phyloP scores from a whole-genome alignment of 2,888 invertebrate genomes.

The Plebejus argus region DNA sequence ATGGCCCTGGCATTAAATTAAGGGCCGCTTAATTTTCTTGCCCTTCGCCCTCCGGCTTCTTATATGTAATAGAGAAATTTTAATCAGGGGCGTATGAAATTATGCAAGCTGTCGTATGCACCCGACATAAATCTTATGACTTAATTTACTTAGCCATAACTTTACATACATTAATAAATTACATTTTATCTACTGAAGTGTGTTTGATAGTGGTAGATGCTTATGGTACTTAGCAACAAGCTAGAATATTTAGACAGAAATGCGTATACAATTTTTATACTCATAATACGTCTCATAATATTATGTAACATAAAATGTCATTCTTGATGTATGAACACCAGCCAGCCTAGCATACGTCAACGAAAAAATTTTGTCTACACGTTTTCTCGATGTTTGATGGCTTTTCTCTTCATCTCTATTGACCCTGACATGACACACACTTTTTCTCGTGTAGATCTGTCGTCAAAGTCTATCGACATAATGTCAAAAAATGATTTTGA shows the following conservation, averaged over 20 bases:
- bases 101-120: slow-evolving; percentile 80
- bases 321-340: no score
- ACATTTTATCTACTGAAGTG: slow-evolving; percentile 13
- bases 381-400: no score
- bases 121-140: slow-evolving; percentile 64
- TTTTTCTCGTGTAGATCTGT: no score
- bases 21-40: slow-evolving; percentile 77
- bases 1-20: slow-evolving; percentile 74
- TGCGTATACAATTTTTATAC: background rate
- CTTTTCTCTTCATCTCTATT: no score
- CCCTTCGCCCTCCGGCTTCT: slow-evolving; percentile 69
- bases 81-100: slow-evolving; percentile 78
- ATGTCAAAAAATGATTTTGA: no score
- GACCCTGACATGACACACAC: no score
- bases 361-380: no score
- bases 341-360: no score
- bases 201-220: background rate
- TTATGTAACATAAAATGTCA: background rate
- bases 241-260: background rate
- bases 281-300: background rate
- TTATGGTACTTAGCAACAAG: background rate
- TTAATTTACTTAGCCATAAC: slow-evolving; percentile 29
- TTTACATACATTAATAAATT: slow-evolving; percentile 28
- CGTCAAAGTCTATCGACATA: no score
- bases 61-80: slow-evolving; percentile 78